Evolutionary conservation across 2,888 invertebrate species (phyloP), one percentile per base, ranked within the genome.

Genomic region (Epinotia bilunana): DNA sequence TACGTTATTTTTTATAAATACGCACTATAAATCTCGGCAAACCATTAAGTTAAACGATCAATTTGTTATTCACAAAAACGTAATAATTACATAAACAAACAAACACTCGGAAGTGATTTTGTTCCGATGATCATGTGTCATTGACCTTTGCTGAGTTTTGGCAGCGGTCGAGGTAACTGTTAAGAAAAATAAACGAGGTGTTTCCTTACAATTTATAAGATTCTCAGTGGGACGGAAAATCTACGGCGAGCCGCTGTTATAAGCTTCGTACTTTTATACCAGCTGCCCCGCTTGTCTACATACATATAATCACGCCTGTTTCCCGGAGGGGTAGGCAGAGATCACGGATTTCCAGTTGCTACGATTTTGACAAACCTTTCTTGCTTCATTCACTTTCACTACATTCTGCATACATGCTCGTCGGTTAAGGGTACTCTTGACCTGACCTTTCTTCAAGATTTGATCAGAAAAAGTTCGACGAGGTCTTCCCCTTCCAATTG

Each of bases 101-200:
- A 60, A 53, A 60, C 16, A 74, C 58, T 65, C 60, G 74, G 74
- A 74, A 74, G 74, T 65, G 63, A 74, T 64, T 74, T 74, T 39
- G 63, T 63, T 58, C 57, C 63, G 53, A 62, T 63, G 68, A 63
- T 68, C 9, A 28, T 60, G 20, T 70, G 70, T 74, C 43, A 71
- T 65, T 74, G 74, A 74, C 70, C 74, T 74, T 74, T 74, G 60
- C 5, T 9, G 43, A 74, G 70, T 71, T 71, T 74, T 71, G 74
- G 70, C 70, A 74, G 23, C 49, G 33, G 16, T 20, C 49, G 58
- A 74, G 46, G 73, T 20, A 23, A 11, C 16, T n/a, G 46, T 57
- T 72, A 74, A 69, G 18, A 63, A 69, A 63, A 63, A 69, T 57
- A 72, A 57, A 57, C 0, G 39, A 65, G 53, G 23, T 49, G 23